phyloP scores from a whole-genome alignment of 2,888 invertebrate genomes.

The Leucoma salicis region DNA sequence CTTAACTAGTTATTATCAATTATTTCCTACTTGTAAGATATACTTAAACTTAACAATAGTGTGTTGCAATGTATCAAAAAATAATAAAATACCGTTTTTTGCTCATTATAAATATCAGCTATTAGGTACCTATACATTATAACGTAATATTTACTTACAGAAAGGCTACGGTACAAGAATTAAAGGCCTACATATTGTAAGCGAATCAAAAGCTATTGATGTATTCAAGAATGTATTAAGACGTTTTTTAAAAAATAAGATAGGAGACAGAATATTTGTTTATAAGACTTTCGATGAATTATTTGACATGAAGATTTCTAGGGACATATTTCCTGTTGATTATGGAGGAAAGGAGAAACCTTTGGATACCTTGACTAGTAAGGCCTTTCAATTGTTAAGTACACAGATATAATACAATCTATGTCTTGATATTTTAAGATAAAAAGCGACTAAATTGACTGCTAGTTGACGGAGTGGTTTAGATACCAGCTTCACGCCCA shows the following conservation, averaged over 20 bases:
- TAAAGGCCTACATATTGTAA: constrained; percentile 41
- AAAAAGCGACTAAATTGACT: no score
- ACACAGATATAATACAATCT: no score
- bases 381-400: neutral
- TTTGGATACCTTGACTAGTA: neutral
- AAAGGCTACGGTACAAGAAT: constrained; percentile 44
- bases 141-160: constrained; percentile 24
- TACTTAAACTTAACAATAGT: no score
- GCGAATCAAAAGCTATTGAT: constrained; percentile 46
- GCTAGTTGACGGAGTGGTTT: neutral
- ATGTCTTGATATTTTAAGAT: no score
- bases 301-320: neutral
- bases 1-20: no score
- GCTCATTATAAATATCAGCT: no score
- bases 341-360: neutral
- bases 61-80: no score
- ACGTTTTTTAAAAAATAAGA: neutral
- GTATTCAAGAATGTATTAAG: constrained; percentile 2
- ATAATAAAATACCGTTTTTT: no score
- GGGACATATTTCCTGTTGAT: neutral
- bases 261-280: neutral
- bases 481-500: neutral
- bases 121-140: no score
- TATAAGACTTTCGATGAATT: neutral
- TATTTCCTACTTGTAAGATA: no score